Evolutionary conservation across 2,888 invertebrate species (phyloP), one percentile per base, ranked within the genome.

Genomic region (Lampropteryx suffumata): DNA sequence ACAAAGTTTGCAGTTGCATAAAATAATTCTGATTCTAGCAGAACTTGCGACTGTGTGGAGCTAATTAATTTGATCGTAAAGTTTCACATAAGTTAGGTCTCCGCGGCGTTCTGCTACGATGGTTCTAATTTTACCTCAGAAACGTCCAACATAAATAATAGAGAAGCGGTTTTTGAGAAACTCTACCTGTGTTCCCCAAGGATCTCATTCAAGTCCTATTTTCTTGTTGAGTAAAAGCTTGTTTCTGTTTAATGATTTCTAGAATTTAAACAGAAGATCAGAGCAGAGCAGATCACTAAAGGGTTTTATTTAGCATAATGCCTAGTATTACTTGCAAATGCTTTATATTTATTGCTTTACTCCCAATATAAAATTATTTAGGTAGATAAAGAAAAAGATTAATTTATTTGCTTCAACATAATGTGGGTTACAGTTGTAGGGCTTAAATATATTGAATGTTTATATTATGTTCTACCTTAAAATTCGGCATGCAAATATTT

Each of bases 41-140:
- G 32, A 45, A 44, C 52, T 52, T 52, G 47, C 34, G 43, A 47
- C 47, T 48, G 48, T 48, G 35, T 53, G 40, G 39, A 48, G 43
- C 52, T 49, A 53, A 49, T 53, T 53, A 48, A 53, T 53, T 53
- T 48, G 40, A 53, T 48, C 34, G 36, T 34, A n/a, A 49, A 53
- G 34, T 48, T 48, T 29, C 43, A 40, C 29, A 44, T 32, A 44
- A 48, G 43, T 48, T 48, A 53, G 24, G 44, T 53, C 53, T 53
- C 53, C 17, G 32, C 44, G 53, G 53, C 44, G 48, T 45, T 53
- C 41, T 48, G 44, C 44, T 45, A 34, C 40, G 35, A 27, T 27
- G 44, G 12, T 27, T 45, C 32, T 32, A 28, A 53, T 48, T 45
- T 48, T 32, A 35, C 47, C 39, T 52, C 42, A 36, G 32, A 36